Percentiles rank a stretch among this genome's conserved stretches.
Conservation (phyloP, 2,888 invertebrate genomes). For the Agapostemon virescens region DNA sequence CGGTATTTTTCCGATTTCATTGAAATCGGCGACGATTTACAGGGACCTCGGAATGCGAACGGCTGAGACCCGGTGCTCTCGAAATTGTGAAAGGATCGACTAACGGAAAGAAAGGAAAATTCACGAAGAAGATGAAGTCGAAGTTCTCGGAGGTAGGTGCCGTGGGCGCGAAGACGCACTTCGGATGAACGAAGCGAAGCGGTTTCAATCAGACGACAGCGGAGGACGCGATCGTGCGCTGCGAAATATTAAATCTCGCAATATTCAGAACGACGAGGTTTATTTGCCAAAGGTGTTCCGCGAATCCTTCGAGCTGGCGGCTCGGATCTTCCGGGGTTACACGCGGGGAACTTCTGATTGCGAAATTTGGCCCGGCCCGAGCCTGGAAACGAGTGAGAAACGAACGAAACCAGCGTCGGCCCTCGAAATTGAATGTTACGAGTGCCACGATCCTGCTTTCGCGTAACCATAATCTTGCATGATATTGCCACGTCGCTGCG, state of each 20-base stretch:
- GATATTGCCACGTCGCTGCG: slow-evolving; percentile 63
- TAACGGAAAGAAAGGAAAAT: background rate
- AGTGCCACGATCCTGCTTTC: slow-evolving; percentile 55
- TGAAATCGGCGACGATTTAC: background rate
- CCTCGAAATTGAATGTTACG: slow-evolving; percentile 57
- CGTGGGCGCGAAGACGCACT: background rate
- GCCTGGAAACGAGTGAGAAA: background rate
- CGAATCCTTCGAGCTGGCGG: slow-evolving; percentile 25
- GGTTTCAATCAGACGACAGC: slow-evolving; percentile 20
- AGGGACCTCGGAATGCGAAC: background rate
- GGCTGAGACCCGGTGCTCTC: background rate
- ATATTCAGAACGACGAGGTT: slow-evolving; percentile 24
- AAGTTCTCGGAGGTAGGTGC: background rate
- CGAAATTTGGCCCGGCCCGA: slow-evolving; percentile 47
- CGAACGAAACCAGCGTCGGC: slow-evolving; percentile 36
- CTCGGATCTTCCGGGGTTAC: slow-evolving; percentile 33
- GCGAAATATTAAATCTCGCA: slow-evolving; percentile 25
- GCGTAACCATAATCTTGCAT: slow-evolving; percentile 64
- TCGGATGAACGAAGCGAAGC: background rate
- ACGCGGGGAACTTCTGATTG: slow-evolving; percentile 44
- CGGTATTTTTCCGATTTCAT: background rate
- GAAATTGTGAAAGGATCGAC: slow-evolving; percentile 1
- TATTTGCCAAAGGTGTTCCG: slow-evolving; percentile 41
- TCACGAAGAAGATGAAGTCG: background rate
- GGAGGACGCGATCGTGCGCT: background rate